Base-by-base conservation (phyloP, 2,888 invertebrate species). In the Drosophila ustulata region DNA sequence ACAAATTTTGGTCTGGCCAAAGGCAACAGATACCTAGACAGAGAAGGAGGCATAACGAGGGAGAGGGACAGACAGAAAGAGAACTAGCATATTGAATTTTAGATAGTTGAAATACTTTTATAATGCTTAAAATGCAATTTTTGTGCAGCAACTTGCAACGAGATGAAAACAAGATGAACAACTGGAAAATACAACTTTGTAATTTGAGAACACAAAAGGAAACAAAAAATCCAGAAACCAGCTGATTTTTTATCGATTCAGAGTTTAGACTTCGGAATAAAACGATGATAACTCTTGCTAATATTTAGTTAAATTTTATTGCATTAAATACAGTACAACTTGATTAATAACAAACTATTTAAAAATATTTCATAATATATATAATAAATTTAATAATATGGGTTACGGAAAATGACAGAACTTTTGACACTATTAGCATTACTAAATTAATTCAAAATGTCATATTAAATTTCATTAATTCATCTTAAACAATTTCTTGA, bases 1-100 rank as follows among this genome's bases (percentile, higher is more conserved):
- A 79, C 79, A 79, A 70, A 73, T 75, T 79, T 75, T 51, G 63
- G 41, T 52, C 55, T 39, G 62, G 52, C 68, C 57, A 68, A 61
- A 59, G 47, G 57, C 66, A 67, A 47, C 66, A 47, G 23, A 49
- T 57, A 45, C 30, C 47, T 30, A 53, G 52, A 23, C 6, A 11
- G 26, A 26, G 13, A 9, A 4, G 9, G 34, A 34, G 4, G 28
- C 28, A 30, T 6, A 30, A 4, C 11, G 52, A 26, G 26, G 8
- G 37, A 45, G 55, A 49, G 49, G 1, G 23, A 32, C 11, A 11
- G 41, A 25, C n/a, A 56, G 52, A 23, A 1, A 23, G 39, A 23
- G 39, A 49, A 18, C 28, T 53, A 55, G 43, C 52, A 68, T 69
- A 69, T 59, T 59, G 76, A 55, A 66, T 75, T 76, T 71, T 71